A percentile compares a stretch with the other conserved stretches of the same genome.
Conservation (phyloP, 2,888 invertebrate species). For the Kryphioiulus occultus region DNA sequence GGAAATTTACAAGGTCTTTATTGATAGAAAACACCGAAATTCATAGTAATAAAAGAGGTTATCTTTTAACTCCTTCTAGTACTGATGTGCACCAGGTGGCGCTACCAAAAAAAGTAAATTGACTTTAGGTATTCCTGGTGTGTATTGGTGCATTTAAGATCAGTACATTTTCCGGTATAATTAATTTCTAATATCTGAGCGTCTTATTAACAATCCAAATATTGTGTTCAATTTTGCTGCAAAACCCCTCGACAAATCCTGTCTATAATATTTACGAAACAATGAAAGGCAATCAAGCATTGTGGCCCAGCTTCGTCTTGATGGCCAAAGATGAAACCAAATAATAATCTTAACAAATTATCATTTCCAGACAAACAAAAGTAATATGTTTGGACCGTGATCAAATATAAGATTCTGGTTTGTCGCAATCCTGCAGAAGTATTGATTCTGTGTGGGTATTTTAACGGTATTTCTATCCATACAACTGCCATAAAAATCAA, state of each 20-base stretch:
- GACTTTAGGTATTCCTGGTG: too few species aligned
- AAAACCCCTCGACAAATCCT: too few species aligned
- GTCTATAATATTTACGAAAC: too few species aligned
- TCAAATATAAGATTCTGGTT: neutral
- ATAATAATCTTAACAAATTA: neutral
- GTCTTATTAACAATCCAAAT: too few species aligned
- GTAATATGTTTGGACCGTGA: neutral
- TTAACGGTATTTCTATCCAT: neutral
- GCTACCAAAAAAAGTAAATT: too few species aligned
- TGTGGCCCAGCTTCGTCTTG: too few species aligned
- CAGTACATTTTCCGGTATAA: neutral
- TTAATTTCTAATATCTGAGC: too few species aligned
- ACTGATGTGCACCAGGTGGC: neutral
- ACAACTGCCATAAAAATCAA: neutral
- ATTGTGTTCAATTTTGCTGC: too few species aligned
- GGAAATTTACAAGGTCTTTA: neutral
- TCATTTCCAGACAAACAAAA: neutral
- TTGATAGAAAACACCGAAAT: neutral
- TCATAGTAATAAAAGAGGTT: neutral
- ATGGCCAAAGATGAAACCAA: neutral
- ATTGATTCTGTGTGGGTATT: neutral
- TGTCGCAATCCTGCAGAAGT: neutral
- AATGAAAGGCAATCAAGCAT: too few species aligned
- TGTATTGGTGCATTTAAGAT: neutral
- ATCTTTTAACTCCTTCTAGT: neutral